phyloP scores from a whole-genome alignment of 2,888 invertebrate species.

The Drosophila suboccidentalis region DNA sequence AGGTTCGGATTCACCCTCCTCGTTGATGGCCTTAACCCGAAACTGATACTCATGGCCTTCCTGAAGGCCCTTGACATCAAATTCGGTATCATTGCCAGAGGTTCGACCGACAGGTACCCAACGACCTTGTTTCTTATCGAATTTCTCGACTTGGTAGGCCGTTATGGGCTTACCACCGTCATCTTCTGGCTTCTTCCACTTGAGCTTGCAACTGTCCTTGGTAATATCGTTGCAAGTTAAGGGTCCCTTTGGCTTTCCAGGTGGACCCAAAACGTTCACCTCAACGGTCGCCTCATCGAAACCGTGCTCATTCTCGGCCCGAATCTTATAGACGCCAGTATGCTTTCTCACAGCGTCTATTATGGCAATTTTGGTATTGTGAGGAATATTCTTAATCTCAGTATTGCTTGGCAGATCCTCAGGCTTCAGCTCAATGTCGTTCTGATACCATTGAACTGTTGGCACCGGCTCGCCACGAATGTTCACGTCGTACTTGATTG shows the following conservation, averaged over 20 bases:
- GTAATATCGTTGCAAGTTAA: conserved; percentile 95
- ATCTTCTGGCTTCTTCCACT: conserved; percentile 97
- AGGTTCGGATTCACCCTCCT: conserved; percentile 97
- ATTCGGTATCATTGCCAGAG: conserved; percentile 91
- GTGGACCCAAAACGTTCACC: conserved; percentile 93
- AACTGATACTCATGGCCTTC: conserved; percentile 98
- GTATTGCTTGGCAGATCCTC: conserved; percentile 87
- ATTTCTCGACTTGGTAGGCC: conserved; percentile 97
- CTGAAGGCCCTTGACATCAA: conserved; percentile 95
- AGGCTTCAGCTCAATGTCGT: conserved; percentile 91
- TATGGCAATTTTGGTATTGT: conserved; percentile 95
- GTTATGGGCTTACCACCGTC: conserved; percentile 97
- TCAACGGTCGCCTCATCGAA: conserved; percentile 97
- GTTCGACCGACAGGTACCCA: conserved; percentile 97
- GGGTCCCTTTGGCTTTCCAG: conserved; percentile 95
- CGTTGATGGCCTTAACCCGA: conserved; percentile 96
- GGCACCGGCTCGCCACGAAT: conserved; percentile 98
- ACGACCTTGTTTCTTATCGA: conserved; percentile 95
- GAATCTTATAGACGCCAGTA: conserved; percentile 95
- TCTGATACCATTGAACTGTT: conserved; percentile 95
- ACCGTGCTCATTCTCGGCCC: conserved; percentile 96
- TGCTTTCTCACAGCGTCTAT: conserved; percentile 92
- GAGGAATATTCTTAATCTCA: conserved; percentile 94
- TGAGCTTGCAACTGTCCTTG: conserved; percentile 94
- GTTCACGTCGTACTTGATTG: conserved; percentile 96